A percentile compares a stretch with the other conserved stretches of the same genome.
These are phyloP conservation scores for Lasioglossum leucozonium DNA, from an alignment of 2,888 invertebrate genomes.

Conservation along the genomic window DNA sequence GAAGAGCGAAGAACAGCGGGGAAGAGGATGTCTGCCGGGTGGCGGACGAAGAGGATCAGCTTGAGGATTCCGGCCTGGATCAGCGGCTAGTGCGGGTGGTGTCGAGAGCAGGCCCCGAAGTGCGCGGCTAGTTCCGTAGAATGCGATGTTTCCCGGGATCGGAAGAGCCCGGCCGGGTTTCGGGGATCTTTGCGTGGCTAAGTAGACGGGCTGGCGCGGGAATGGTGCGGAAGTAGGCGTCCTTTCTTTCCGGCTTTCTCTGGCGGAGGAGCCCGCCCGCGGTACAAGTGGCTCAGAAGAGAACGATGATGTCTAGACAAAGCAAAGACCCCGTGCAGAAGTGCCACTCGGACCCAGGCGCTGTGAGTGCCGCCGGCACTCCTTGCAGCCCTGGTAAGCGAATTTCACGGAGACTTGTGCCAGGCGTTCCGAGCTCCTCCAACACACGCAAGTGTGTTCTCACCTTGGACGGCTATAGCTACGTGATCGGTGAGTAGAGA, in stretches of 20 bases:
- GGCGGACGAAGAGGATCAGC: not conserved
- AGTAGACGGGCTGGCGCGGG: slow-evolving; percentile 26
- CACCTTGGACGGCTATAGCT: slow-evolving; percentile 93
- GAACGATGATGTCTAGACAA: slow-evolving; percentile 79
- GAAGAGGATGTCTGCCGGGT: not conserved
- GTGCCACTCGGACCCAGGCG: slow-evolving; percentile 89
- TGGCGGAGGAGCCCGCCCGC: slow-evolving; percentile 37
- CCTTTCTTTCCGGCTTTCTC: slow-evolving; percentile 43
- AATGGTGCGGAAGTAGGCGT: slow-evolving; percentile 56
- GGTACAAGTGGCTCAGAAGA: slow-evolving; percentile 40
- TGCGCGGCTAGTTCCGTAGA: too few relatives aligned
- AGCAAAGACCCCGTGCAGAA: slow-evolving; percentile 89
- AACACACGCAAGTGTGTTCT: slow-evolving; percentile 92
- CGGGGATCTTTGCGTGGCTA: slow-evolving; percentile 38
- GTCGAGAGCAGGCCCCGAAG: slow-evolving; percentile 8
- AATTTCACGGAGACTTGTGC: slow-evolving; percentile 77
- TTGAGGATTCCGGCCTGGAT: not conserved
- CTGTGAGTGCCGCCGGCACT: slow-evolving; percentile 73
- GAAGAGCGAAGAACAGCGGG: not conserved
- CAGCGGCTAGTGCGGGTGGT: slow-evolving; percentile 9
- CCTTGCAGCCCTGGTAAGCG: slow-evolving; percentile 77
- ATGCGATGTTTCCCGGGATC: not conserved
- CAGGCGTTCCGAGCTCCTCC: slow-evolving; percentile 81
- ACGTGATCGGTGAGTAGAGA: slow-evolving; percentile 90
- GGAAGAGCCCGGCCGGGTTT: slow-evolving; percentile 5